Base-by-base conservation (phyloP, 2,113 vertebrate genomes). In the Gambusia holbrooki region DNA sequence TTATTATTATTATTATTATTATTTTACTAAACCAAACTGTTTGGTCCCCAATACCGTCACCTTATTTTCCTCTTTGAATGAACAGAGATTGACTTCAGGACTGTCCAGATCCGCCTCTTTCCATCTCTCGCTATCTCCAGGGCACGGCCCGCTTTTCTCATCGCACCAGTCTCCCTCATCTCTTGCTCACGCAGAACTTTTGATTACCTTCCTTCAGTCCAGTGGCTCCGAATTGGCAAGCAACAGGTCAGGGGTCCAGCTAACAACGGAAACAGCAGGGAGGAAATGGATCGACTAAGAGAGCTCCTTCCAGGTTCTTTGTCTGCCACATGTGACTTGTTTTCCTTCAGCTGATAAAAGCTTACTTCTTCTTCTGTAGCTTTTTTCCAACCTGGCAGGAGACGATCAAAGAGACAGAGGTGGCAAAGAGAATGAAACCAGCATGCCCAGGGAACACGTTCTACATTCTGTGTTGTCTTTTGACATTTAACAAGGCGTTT, bases 151-250 rank as follows among this genome's bases (percentile, higher is more conserved):
- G n/a, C 77, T 80, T 65, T 76, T 70, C 63, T 73, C 69, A 54
- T 75, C 19, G 40, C 62, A 61, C 29, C 40, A 28, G 66, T 77
- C 80, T 80, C 68, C 65, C 54, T 64, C 64, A 65, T 54, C 61
- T 65, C 68, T 80, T 19, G 6, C 62, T 72, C 73, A 42, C 48
- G 60, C 60, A 69, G 28, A 83, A 65, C 84, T 80, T 74, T 86
- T 86, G 88, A 91, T 92, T 89, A 74, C 71, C 79, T 88, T 77
- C 79, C 81, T 74, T 85, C 82, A 80, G 86, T 58, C 54, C 87
- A 81, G 71, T 85, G 81, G 54, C 64, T 81, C 79, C 73, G 75
- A 90, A 90, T 70, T 45, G 72, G 32, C 7, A 8, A 35, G 67
- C 73, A 0, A 14, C 19, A 15, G 84, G 87, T 88, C 76, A 86